Percentiles rank a stretch among this genome's conserved stretches.
Conservation (phyloP, 2,888 invertebrate genomes). For the Lepidochitona cinerea region DNA sequence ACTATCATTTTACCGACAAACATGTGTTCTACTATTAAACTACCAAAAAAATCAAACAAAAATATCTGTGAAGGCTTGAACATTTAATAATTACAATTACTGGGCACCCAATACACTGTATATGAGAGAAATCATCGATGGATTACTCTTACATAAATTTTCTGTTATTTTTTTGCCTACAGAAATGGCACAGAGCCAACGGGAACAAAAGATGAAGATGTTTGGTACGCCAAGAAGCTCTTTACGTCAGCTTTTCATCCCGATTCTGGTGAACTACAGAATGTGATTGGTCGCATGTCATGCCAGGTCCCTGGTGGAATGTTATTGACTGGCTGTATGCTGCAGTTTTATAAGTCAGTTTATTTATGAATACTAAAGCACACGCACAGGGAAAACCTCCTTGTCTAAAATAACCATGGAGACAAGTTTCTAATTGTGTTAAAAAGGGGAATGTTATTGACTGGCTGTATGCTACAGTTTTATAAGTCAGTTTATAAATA, state of each 20-base stretch:
- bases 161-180: not conserved
- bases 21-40: too few relatives aligned
- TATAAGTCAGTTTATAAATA: conserved; percentile 75
- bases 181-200: conserved; percentile 43
- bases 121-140: too few relatives aligned
- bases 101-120: too few relatives aligned
- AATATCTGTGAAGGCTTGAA: too few relatives aligned
- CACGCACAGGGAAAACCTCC: too few relatives aligned
- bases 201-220: conserved; percentile 81
- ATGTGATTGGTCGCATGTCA: conserved; percentile 94
- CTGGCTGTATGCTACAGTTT: conserved; percentile 96
- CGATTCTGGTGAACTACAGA: conserved; percentile 96
- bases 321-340: conserved; percentile 95
- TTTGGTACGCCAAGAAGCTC: conserved; percentile 91
- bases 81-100: too few relatives aligned
- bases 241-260: conserved; percentile 99
- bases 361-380: too few relatives aligned
- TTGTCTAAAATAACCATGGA: too few relatives aligned
- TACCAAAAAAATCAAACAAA: too few relatives aligned
- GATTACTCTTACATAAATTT: not conserved
- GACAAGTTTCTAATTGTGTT: too few relatives aligned
- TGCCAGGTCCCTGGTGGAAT: conserved; percentile 98
- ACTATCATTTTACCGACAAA: too few relatives aligned
- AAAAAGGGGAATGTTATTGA: conserved; percentile 96
- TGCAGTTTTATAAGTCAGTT: conserved; percentile 83